Percentiles rank a stretch among this genome's conserved stretches.
phyloP scores from a whole-genome alignment of 2,888 invertebrate species.

The Troides aeacus region DNA sequence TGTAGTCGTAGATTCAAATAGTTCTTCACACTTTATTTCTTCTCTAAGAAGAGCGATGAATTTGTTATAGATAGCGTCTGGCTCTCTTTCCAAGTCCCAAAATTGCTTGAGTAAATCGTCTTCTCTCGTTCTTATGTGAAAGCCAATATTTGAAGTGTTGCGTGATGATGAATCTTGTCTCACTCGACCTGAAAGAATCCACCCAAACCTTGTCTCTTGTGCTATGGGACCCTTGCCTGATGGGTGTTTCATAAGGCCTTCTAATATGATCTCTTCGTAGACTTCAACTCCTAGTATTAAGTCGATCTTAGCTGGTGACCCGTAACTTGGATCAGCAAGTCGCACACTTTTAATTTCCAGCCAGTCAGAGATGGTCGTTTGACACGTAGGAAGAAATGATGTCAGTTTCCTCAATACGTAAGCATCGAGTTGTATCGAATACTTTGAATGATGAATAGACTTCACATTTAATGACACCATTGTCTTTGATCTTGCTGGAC shows the following conservation, averaged over 20 bases:
- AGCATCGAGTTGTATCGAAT: not conserved
- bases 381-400: conserved; percentile 1
- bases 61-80: conserved; percentile 18
- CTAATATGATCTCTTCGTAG: not conserved
- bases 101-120: conserved; percentile 34
- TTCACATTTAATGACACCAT: not conserved
- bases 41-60: not conserved
- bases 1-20: conserved; percentile 33
- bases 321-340: not conserved
- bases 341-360: not conserved
- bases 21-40: conserved; percentile 24
- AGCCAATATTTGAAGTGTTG: too few species aligned
- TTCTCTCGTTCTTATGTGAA: not conserved
- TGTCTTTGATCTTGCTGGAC: not conserved
- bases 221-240: not conserved
- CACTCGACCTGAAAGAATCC: not conserved
- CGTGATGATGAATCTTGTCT: not conserved
- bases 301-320: not conserved
- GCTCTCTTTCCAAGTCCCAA: conserved; percentile 31
- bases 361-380: not conserved
- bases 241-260: not conserved
- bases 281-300: too few species aligned
- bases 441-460: not conserved
- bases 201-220: not conserved
- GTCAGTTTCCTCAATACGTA: not conserved